Percentiles rank a stretch among this genome's conserved stretches.
Evolutionary conservation across 2,113 vertebrate genomes (phyloP).

Genomic region (Elephantulus edwardii): DNA sequence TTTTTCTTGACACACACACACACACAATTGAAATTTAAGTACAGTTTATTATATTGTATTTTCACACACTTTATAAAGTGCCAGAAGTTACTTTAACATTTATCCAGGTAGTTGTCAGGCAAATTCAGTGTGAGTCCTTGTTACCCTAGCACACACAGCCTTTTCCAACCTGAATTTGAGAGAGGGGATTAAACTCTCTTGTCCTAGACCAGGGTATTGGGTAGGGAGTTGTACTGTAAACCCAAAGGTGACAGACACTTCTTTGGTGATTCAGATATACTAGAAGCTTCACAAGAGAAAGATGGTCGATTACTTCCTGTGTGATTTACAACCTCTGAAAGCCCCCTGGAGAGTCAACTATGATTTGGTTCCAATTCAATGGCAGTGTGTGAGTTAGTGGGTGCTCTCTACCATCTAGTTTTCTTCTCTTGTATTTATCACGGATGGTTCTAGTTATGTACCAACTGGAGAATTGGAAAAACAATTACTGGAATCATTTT

Average conservation of each 20-base stretch:
- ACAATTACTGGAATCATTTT: slow-evolving; percentile 42
- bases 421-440: neutral
- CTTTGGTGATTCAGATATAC: too few relatives aligned
- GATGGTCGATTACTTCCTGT: too few relatives aligned
- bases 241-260: too few relatives aligned
- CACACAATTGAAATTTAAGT: neutral
- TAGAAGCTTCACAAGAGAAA: too few relatives aligned
- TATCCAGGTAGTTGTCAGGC: neutral
- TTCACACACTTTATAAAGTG: neutral
- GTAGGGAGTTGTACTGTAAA: too few relatives aligned
- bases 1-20: neutral
- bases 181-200: neutral
- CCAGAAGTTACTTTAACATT: neutral
- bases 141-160: neutral
- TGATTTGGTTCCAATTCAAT: too few relatives aligned
- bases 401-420: neutral
- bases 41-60: neutral
- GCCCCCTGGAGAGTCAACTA: too few relatives aligned
- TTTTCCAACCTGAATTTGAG: slow-evolving; percentile 26
- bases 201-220: neutral
- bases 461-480: slow-evolving; percentile 30
- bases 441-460: slow-evolving; percentile 12
- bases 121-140: neutral
- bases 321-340: too few relatives aligned
- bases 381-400: too few relatives aligned